Percentiles rank a stretch among this genome's conserved stretches.
phyloP scores from a whole-genome alignment of 2,797 vertebrate species.

The Channallabes apus region DNA sequence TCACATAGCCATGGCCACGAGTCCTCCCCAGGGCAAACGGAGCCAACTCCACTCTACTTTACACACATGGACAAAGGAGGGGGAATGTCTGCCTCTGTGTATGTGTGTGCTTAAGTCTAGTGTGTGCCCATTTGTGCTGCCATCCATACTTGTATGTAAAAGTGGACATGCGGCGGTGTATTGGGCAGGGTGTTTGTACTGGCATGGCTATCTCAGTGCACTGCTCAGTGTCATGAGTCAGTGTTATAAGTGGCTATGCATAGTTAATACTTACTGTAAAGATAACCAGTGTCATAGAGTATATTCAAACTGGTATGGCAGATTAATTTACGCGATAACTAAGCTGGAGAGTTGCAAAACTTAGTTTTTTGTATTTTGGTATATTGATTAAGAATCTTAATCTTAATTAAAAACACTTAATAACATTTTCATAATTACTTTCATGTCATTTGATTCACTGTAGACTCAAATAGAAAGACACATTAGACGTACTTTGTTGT shows the following conservation, averaged over 20 bases:
- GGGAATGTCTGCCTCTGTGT: conserved; percentile 46
- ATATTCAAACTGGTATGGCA: background rate
- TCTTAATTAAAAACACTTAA: background rate
- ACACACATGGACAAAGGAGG: conserved; percentile 47
- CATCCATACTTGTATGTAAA: conserved; percentile 46
- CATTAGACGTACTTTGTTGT: background rate
- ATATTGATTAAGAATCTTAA: background rate
- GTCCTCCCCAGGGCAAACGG: conserved; percentile 57
- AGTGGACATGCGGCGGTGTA: conserved; percentile 37
- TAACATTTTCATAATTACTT: background rate
- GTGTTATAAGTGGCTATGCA: conserved; percentile 3
- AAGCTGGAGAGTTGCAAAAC: background rate
- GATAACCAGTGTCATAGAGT: background rate
- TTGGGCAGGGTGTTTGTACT: conserved; percentile 44
- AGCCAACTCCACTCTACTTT: conserved; percentile 56
- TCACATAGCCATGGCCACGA: conserved; percentile 61
- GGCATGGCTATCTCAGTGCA: conserved; percentile 33
- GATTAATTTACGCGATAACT: background rate
- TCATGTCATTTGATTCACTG: no score
- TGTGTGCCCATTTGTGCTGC: conserved; percentile 44
- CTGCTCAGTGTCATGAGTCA: conserved; percentile 33
- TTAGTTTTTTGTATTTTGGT: background rate
- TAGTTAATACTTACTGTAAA: background rate
- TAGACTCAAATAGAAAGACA: background rate
- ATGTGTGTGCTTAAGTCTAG: conserved; percentile 38